These are phyloP conservation scores for Mimas tiliae DNA, from an alignment of 2,888 invertebrate genomes.

Conservation along the genomic window DNA sequence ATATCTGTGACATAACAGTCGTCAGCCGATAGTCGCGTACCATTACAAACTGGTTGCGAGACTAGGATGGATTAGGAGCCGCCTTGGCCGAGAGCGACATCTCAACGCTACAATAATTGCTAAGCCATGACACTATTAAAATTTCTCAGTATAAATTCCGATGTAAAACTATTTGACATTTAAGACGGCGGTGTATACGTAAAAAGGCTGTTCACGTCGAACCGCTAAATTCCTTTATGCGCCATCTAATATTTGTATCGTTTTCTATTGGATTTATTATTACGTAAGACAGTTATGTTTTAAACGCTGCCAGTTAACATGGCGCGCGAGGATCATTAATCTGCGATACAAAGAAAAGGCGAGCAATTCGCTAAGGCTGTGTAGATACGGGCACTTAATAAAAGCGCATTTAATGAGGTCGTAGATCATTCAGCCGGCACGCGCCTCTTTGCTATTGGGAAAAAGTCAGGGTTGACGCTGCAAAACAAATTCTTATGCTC, in stretches of 20 bases:
- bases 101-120: conserved; percentile 51
- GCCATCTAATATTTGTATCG: conserved; percentile 17
- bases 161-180: conserved; percentile 49
- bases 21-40: conserved; percentile 43
- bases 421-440: conserved; percentile 68
- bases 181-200: conserved; percentile 38
- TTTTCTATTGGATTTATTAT: conserved; percentile 25
- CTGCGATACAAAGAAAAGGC: conserved; percentile 56
- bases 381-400: conserved; percentile 43
- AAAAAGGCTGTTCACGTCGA: conserved; percentile 39
- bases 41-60: conserved; percentile 50
- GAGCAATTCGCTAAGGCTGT: conserved; percentile 38
- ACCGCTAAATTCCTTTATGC: conserved; percentile 43
- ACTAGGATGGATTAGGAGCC: conserved; percentile 54
- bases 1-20: conserved; percentile 56
- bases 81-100: conserved; percentile 74
- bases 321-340: conserved; percentile 48
- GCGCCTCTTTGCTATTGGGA: conserved; percentile 52
- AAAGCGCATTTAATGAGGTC: conserved; percentile 56
- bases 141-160: conserved; percentile 50
- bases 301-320: conserved; percentile 24
- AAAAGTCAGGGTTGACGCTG: conserved; percentile 42
- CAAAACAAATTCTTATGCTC: neutral
- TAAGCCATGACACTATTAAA: conserved; percentile 73
- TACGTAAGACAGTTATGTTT: conserved; percentile 36